Percentiles rank a stretch among this genome's conserved stretches.
Evolutionary conservation across 2,797 vertebrate genomes (phyloP).

Genomic region (Lycodopsis pacificus): DNA sequence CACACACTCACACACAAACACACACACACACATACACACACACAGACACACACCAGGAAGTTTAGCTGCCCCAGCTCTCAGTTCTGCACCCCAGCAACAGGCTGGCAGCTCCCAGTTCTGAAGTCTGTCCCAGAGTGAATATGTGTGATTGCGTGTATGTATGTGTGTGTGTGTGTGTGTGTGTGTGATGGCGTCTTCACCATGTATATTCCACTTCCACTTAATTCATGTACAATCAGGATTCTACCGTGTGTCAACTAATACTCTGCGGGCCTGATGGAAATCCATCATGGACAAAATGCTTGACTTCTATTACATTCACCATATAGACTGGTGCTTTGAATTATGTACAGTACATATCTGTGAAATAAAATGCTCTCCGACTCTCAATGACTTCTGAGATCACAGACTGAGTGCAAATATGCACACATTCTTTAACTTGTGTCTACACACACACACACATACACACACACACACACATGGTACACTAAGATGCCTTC

Average conservation of each 20-base stretch:
- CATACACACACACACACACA: slow-evolving; percentile 36
- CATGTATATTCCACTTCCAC: slow-evolving; percentile 79
- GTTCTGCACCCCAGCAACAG: slow-evolving; percentile 54
- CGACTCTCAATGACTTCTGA: slow-evolving; percentile 26
- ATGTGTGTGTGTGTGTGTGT: slow-evolving; percentile 37
- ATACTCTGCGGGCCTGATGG: slow-evolving; percentile 49
- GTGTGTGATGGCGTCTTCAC: slow-evolving; percentile 38
- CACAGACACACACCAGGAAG: slow-evolving; percentile 22
- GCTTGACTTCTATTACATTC: slow-evolving; percentile 30
- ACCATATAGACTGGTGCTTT: slow-evolving; percentile 23
- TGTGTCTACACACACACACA: not conserved
- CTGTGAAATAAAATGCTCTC: slow-evolving; percentile 19
- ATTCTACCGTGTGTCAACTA: slow-evolving; percentile 52
- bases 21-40: slow-evolving; percentile 31
- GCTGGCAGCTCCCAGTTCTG: slow-evolving; percentile 56
- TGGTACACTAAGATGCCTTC: slow-evolving; percentile 62
- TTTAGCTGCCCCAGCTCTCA: slow-evolving; percentile 41
- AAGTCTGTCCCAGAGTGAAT: slow-evolving; percentile 50
- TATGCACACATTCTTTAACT: slow-evolving; percentile 42
- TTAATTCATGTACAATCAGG: slow-evolving; percentile 70
- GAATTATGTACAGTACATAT: slow-evolving; percentile 8
- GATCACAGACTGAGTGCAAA: slow-evolving; percentile 29
- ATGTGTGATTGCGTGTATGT: slow-evolving; percentile 16
- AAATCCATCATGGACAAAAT: slow-evolving; percentile 40
- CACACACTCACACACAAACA: slow-evolving; percentile 18